Base-by-base conservation (phyloP, 2,888 invertebrate genomes). In the Penaeus monodon region DNA sequence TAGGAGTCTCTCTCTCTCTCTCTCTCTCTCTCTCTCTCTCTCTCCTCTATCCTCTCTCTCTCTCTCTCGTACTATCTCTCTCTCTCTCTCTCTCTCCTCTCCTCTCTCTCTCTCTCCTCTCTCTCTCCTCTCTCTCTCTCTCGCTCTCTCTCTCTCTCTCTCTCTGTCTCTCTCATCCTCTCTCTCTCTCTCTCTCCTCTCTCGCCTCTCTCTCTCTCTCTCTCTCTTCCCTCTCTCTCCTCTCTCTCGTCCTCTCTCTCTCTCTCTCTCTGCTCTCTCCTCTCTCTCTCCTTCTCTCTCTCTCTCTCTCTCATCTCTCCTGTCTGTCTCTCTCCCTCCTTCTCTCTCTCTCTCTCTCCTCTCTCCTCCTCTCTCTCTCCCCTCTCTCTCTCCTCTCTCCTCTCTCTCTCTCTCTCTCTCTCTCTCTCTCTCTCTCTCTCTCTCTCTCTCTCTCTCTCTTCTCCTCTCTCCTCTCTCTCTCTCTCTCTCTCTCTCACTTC, bases 361-460 rank as follows among this genome's bases (percentile, higher is more conserved):
- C 24, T n/a, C 24, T n/a, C 24, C 70, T 70, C 70, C 24, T n/a
- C 24, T n/a, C 24, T n/a, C 3, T n/a, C 6, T 0, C 24, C 70
- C 24, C 12, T 70, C 70, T 70, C 12, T 68, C 68, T 68, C 68
- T 68, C 24, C 10, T 14, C 10, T 7, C 10, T 29, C 22, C 10
- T 68, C 68, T 68, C 10, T 68, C 68, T 68, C 27, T 17, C 27
- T 29, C 70, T 70, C 70, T 70, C 70, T 70, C 70, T 70, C 70
- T 70, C 70, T 70, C 70, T 70, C 70, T 70, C 70, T 70, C 70
- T 70, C n/a, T 24, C 70, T n/a, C 70, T n/a, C n/a, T n/a, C n/a
- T n/a, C n/a, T n/a, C n/a, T n/a, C n/a, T n/a, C n/a, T 14, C 20
- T n/a, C 6, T 4, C 20, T 14, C 20, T 17, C 27, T 29, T 70